phyloP scores from a whole-genome alignment of 2,797 vertebrate genomes.

The Neopelma chrysocephalum region DNA sequence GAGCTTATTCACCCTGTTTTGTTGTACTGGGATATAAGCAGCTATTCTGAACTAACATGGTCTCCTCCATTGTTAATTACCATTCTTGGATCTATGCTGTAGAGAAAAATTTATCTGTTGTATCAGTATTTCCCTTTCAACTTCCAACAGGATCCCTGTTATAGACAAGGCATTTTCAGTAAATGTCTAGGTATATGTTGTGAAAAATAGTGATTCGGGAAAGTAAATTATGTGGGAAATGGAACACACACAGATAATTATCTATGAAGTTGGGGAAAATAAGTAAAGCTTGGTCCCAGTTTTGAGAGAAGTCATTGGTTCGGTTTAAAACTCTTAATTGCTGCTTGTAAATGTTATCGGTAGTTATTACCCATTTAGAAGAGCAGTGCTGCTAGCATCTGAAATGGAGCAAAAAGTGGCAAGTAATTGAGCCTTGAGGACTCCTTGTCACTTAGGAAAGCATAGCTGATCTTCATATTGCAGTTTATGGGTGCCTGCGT shows the following conservation, averaged over 20 bases:
- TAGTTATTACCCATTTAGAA: slow-evolving; percentile 56
- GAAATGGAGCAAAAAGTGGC: slow-evolving; percentile 67
- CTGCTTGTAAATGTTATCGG: slow-evolving; percentile 47
- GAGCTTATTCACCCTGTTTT: not conserved
- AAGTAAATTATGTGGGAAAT: slow-evolving; percentile 44
- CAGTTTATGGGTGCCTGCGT: slow-evolving; percentile 46
- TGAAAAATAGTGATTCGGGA: slow-evolving; percentile 21
- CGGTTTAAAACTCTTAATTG: slow-evolving; percentile 49
- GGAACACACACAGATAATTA: slow-evolving; percentile 57
- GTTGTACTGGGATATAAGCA: not conserved
- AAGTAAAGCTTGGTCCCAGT: slow-evolving; percentile 16
- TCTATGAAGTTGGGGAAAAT: slow-evolving; percentile 25
- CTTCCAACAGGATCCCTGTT: not conserved
- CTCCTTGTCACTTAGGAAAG: slow-evolving; percentile 52
- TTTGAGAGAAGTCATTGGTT: slow-evolving; percentile 31
- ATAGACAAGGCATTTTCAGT: not conserved
- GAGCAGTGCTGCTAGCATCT: slow-evolving; percentile 49
- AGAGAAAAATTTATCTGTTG: not conserved
- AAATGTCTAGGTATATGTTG: not conserved
- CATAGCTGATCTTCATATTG: slow-evolving; percentile 43
- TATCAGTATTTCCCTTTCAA: not conserved
- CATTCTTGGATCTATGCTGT: not conserved
- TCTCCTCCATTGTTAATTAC: not conserved
- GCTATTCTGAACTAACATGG: not conserved
- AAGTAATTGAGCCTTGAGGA: slow-evolving; percentile 70